Conservation (phyloP, 2,113 vertebrate species). For the Mugil cephalus region DNA sequence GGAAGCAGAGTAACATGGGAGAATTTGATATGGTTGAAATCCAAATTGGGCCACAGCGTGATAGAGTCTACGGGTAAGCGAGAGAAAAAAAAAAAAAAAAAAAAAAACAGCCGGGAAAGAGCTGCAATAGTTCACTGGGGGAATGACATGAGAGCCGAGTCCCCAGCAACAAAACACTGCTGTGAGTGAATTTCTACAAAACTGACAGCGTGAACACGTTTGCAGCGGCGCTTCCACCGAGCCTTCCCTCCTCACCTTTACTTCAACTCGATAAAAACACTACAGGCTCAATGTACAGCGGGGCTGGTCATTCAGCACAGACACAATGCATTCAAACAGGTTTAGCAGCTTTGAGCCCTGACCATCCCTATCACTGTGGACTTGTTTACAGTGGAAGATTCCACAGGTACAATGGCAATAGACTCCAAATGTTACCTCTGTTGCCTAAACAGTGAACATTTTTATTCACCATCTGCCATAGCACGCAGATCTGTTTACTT, state of each 20-base stretch:
- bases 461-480: background rate
- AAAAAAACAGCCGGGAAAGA: background rate
- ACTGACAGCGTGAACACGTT: background rate
- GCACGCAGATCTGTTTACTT: background rate
- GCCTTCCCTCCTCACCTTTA: background rate
- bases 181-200: conserved; percentile 4
- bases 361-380: background rate
- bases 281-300: background rate
- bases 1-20: conserved; percentile 33
- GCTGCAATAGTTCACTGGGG: conserved; percentile 16
- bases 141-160: conserved; percentile 1
- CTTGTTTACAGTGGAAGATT: conserved; percentile 20
- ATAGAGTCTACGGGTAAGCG: conserved; percentile 7
- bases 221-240: background rate
- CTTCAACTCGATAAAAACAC: conserved; percentile 3
- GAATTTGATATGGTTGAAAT: conserved; percentile 44
- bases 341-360: background rate
- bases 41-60: conserved; percentile 33
- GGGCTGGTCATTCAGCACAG: background rate
- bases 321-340: conserved; percentile 27
- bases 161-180: conserved; percentile 8
- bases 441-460: conserved; percentile 43
- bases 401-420: conserved; percentile 12
- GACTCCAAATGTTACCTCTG: conserved; percentile 14
- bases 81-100: background rate